Conservation (phyloP, 2,888 invertebrate genomes). For the Acutogordius australiensis region DNA sequence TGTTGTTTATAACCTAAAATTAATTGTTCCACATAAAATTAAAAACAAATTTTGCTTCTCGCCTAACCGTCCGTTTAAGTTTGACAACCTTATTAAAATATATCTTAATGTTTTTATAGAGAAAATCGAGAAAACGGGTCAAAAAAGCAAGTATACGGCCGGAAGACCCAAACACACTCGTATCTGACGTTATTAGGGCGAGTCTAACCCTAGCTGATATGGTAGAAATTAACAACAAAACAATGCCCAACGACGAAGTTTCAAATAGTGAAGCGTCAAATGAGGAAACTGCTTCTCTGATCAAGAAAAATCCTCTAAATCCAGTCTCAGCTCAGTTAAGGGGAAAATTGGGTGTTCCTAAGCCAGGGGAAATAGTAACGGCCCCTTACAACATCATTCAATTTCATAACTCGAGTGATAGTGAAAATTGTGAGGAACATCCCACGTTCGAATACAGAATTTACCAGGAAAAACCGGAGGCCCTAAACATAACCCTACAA, state of each 20-base stretch:
- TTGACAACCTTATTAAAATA: too few species aligned
- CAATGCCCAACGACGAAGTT: too few species aligned
- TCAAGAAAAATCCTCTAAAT: too few species aligned
- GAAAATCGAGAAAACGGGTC: background rate
- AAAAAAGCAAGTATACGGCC: background rate
- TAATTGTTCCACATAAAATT: too few species aligned
- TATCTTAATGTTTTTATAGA: too few species aligned
- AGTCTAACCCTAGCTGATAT: background rate
- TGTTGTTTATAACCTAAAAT: too few species aligned
- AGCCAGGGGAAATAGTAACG: background rate
- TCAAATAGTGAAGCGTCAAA: too few species aligned
- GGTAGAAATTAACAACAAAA: too few species aligned
- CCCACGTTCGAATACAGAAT: background rate
- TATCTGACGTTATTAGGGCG: background rate
- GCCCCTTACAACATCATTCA: background rate
- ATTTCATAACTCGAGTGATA: background rate
- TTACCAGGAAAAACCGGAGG: background rate
- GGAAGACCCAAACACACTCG: background rate
- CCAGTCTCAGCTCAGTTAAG: too few species aligned
- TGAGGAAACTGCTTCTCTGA: background rate
- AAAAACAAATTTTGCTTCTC: too few species aligned
- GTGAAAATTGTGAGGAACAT: background rate
- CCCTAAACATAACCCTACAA: background rate
- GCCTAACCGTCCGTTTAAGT: too few species aligned
- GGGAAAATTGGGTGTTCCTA: too few species aligned